Evolutionary conservation across 2,113 vertebrate genomes (phyloP).

Genomic region (Turnix velox): DNA sequence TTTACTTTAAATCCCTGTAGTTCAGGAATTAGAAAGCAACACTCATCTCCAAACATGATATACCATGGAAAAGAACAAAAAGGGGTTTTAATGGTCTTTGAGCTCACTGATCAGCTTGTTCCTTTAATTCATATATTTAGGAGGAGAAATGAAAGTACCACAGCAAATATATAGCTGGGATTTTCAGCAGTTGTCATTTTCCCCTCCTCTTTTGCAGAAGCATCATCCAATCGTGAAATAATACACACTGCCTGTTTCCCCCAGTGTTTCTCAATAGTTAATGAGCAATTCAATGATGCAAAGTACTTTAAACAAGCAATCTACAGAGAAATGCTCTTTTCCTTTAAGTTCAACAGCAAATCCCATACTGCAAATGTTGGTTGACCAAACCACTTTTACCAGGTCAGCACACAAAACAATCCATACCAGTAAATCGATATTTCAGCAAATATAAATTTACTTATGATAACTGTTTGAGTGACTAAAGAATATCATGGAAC

Average conservation of each 20-base stretch:
- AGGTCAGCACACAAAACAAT: neutral
- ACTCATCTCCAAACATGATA: neutral
- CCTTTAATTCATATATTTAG: neutral
- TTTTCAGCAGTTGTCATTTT: neutral
- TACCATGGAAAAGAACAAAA: neutral
- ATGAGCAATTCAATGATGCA: fast-evolving
- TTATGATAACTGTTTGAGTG: neutral
- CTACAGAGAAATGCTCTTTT: neutral
- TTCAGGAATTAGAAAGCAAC: neutral
- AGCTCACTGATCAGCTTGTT: neutral
- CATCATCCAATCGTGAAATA: neutral
- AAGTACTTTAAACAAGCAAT: neutral
- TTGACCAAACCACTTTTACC: neutral
- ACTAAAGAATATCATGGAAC: neutral
- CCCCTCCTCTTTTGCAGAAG: neutral
- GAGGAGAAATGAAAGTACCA: neutral
- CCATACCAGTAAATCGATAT: neutral
- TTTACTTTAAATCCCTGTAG: neutral
- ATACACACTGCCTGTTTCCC: neutral
- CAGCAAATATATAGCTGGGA: neutral
- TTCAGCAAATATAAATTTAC: neutral
- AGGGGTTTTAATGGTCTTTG: fast-evolving
- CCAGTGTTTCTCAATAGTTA: neutral
- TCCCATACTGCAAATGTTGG: neutral
- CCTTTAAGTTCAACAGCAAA: neutral